A percentile compares a stretch with the other conserved stretches of the same genome.
These are phyloP conservation scores for Antigone vipio DNA, from an alignment of 2,113 vertebrate genomes.

Conservation along the genomic window DNA sequence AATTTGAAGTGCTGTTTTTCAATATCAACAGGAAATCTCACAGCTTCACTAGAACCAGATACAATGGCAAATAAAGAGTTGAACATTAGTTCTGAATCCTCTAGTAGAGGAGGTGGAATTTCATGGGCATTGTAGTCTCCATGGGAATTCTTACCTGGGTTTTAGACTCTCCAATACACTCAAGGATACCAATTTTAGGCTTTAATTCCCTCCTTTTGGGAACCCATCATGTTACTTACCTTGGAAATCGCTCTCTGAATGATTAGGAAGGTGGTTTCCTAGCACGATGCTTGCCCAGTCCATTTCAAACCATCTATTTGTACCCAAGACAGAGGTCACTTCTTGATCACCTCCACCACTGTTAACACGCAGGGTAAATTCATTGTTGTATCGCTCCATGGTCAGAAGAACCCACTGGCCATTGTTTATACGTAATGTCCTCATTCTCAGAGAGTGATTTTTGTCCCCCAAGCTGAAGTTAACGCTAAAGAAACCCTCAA, in stretches of 20 bases:
- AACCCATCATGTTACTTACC: constrained; percentile 63
- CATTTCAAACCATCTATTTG: constrained; percentile 71
- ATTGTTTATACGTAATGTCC: constrained; percentile 74
- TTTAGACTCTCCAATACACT: background rate
- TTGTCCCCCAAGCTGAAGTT: constrained; percentile 78
- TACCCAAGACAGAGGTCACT: constrained; percentile 74
- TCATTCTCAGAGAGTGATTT: constrained; percentile 70
- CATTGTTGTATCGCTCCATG: constrained; percentile 81
- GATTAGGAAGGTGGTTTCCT: constrained; percentile 68
- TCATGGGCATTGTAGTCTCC: background rate
- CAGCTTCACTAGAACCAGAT: background rate
- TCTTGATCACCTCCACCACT: constrained; percentile 82
- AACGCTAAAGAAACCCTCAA: constrained; percentile 77
- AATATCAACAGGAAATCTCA: background rate
- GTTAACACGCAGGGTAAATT: constrained; percentile 81
- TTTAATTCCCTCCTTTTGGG: background rate
- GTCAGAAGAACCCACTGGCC: constrained; percentile 85
- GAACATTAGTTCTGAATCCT: background rate
- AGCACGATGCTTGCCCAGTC: constrained; percentile 76
- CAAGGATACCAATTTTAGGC: background rate
- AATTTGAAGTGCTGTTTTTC: background rate
- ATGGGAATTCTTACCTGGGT: background rate
- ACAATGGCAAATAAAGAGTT: background rate
- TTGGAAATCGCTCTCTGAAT: constrained; percentile 75
- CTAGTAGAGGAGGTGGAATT: background rate